Conservation (phyloP, 2,113 vertebrate species). For the Thunnus thynnus region DNA sequence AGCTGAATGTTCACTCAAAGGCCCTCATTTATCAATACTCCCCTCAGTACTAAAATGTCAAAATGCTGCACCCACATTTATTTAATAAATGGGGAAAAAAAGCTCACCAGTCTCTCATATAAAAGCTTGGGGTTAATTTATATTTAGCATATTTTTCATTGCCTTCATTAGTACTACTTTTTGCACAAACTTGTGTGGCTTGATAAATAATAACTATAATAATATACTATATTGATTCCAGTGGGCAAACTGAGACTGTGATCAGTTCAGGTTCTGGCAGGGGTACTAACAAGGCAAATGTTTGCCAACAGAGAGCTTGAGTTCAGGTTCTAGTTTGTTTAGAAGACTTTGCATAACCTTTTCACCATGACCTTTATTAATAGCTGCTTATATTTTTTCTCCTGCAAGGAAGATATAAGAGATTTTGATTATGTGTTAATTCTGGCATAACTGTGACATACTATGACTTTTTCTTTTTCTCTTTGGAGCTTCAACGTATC, state of each 20-base stretch:
- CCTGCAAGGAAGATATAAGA: neutral
- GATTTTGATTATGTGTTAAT: neutral
- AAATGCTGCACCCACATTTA: slow-evolving; percentile 43
- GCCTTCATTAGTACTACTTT: slow-evolving; percentile 29
- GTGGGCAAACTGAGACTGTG: neutral
- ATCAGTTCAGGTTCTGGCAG: slow-evolving; percentile 18
- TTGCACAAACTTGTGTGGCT: slow-evolving; percentile 19
- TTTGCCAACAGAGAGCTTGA: neutral
- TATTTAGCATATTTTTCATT: slow-evolving; percentile 40
- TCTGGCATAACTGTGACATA: neutral
- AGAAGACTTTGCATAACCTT: neutral
- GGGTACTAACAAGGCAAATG: neutral
- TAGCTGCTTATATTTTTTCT: slow-evolving; percentile 8
- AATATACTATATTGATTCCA: slow-evolving; percentile 23
- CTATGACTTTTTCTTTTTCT: neutral
- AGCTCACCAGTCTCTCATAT: slow-evolving; percentile 5
- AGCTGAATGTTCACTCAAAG: slow-evolving; percentile 59
- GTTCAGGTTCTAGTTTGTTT: neutral
- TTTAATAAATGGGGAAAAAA: slow-evolving; percentile 35
- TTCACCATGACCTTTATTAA: neutral
- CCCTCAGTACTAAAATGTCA: slow-evolving; percentile 46
- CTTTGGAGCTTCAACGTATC: slow-evolving; percentile 31
- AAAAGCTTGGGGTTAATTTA: slow-evolving; percentile 35
- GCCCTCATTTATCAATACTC: slow-evolving; percentile 63
- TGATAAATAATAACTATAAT: slow-evolving; percentile 20